Evolutionary conservation across 2,113 vertebrate species (phyloP).

Genomic region (Alethe diademata): DNA sequence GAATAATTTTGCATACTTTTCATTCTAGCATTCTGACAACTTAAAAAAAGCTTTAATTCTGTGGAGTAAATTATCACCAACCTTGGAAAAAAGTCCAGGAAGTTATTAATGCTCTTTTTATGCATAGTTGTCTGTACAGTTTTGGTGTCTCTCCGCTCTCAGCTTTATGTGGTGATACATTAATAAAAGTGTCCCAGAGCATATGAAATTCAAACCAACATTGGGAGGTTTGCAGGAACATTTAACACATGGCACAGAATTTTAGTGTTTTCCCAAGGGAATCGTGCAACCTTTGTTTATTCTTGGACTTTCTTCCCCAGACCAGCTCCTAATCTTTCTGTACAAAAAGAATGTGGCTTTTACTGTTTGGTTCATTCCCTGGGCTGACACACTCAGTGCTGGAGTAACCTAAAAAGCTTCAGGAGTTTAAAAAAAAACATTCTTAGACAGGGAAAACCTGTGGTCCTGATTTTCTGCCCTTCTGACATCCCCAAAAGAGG

Average conservation of each 20-base stretch:
- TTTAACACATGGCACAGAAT: background rate
- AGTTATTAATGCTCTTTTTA: background rate
- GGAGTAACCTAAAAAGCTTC: background rate
- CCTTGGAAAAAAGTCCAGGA: background rate
- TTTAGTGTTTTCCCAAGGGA: background rate
- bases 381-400: background rate
- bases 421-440: background rate
- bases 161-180: background rate
- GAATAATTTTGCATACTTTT: conserved; percentile 11
- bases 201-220: background rate
- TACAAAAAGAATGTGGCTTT: background rate
- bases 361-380: background rate
- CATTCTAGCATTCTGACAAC: conserved; percentile 15
- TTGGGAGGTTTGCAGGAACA: background rate
- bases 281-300: background rate
- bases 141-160: background rate
- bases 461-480: background rate
- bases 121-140: background rate
- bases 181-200: background rate
- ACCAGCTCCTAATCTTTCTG: background rate
- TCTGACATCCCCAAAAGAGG: background rate
- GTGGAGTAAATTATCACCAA: conserved; percentile 11
- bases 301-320: background rate
- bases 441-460: background rate
- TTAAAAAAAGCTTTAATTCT: background rate